Conservation (phyloP, 2,113 vertebrate genomes). For the Gobiocypris rarus region DNA sequence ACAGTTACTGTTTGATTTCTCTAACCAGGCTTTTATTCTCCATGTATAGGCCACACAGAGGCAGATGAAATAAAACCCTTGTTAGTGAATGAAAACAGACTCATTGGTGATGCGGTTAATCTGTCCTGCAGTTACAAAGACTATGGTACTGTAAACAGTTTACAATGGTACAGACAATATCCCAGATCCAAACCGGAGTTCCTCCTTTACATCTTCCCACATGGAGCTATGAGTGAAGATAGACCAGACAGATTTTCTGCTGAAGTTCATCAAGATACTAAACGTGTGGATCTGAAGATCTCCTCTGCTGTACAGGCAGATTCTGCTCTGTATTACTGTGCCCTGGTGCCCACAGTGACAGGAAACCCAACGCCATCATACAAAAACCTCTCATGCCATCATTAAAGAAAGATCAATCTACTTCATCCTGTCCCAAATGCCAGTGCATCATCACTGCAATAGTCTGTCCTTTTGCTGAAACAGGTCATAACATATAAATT, state of each 20-base stretch:
- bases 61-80: not conserved
- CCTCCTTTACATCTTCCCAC: not conserved
- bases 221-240: not conserved
- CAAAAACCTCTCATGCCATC: not conserved
- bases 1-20: not conserved
- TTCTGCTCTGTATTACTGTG: not conserved
- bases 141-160: too few relatives aligned
- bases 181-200: conserved; percentile 30
- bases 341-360: not conserved
- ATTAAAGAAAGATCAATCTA: not conserved
- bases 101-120: too few relatives aligned
- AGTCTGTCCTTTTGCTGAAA: not conserved
- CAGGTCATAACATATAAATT: not conserved
- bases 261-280: too few relatives aligned
- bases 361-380: not conserved
- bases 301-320: not conserved
- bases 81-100: not conserved
- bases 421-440: not conserved
- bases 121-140: not conserved
- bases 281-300: too few relatives aligned
- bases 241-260: not conserved
- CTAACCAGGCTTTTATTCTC: not conserved
- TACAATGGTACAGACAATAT: conserved; percentile 13
- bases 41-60: not conserved
- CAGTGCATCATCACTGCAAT: not conserved